Evolutionary conservation across 2,888 invertebrate species (phyloP).

Genomic region (Chrysomela aeneicollis): DNA sequence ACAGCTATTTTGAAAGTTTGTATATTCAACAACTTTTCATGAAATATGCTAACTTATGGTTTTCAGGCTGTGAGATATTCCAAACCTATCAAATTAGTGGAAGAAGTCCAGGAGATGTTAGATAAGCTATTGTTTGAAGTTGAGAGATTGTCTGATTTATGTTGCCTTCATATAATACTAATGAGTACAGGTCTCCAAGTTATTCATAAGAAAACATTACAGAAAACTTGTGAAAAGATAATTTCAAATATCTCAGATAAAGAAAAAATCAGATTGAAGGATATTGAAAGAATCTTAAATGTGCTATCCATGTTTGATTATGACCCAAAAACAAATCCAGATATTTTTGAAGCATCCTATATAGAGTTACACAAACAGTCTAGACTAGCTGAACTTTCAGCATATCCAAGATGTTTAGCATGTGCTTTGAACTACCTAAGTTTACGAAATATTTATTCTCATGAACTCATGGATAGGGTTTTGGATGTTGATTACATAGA

Average conservation of each 20-base stretch:
- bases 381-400: slow-evolving; percentile 66
- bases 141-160: slow-evolving; percentile 67
- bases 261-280: slow-evolving; percentile 69
- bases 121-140: slow-evolving; percentile 66
- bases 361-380: slow-evolving; percentile 64
- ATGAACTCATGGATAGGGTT: slow-evolving; percentile 67
- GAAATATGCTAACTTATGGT: slow-evolving; percentile 15
- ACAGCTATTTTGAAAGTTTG: slow-evolving; percentile 70
- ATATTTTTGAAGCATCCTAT: slow-evolving; percentile 60
- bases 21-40: neutral
- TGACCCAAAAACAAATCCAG: slow-evolving; percentile 62
- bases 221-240: slow-evolving; percentile 65
- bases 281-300: slow-evolving; percentile 75
- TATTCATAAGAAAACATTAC: slow-evolving; percentile 61
- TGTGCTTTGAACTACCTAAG: slow-evolving; percentile 70
- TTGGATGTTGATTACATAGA: slow-evolving; percentile 68
- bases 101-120: slow-evolving; percentile 64
- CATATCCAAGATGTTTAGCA: slow-evolving; percentile 68
- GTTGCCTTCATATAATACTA: slow-evolving; percentile 73
- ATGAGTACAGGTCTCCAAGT: slow-evolving; percentile 66
- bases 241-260: slow-evolving; percentile 59
- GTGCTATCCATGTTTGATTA: slow-evolving; percentile 70
- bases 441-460: slow-evolving; percentile 66
- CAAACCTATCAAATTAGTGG: slow-evolving; percentile 59
- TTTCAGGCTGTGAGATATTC: slow-evolving; percentile 67